Base-by-base conservation (phyloP, 2,888 invertebrate species). In the Taphrorychus bicolor region DNA sequence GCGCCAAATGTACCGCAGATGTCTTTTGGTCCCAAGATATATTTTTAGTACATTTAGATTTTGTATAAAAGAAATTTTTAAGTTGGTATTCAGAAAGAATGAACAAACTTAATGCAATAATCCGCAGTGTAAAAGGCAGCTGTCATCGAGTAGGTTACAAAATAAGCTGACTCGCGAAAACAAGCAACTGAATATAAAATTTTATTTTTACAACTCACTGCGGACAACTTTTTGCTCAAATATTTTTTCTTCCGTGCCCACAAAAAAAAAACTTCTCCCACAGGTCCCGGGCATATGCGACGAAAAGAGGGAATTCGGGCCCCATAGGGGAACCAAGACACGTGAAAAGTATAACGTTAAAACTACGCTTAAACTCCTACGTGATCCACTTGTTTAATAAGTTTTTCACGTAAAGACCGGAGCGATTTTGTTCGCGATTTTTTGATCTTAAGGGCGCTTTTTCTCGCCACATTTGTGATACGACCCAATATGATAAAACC, bases 381-480 rank as follows among this genome's bases (percentile, higher is more conserved):
- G 74, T 74, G 73, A 69, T 58, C 73, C 71, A 74, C 72, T 74
- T 73, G 71, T 76, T 72, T 76, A 74, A 75, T 75, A 73, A 74
- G 70, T 70, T 67, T 64, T 66, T 57, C 59, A 53, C 48, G 58
- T 57, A 60, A 57, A 49, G 32, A 57, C 63, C 41, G 58, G 17
- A 45, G 51, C 58, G 51, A 51, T 64, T 57, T 64, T 58, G 41
- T 58, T 32, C 32, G 32, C 32, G 32, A 32, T 32, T 62, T 54
- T 62, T 56, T 56, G 54, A 62, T 62, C 40, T 54, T 24, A 60
- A 41, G 41, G 21, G 18, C 32, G 52, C 41, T 52, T 60, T 60
- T 52, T 32, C 59, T 40, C 32, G 59, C 22, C 19, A 59, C 59
- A 59, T 59, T 19, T 59, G 40, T 32, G 24, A 51, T 40, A 32